These are phyloP conservation scores for Oxystoma pomonae DNA, from an alignment of 2,888 invertebrate genomes.

Conservation along the genomic window DNA sequence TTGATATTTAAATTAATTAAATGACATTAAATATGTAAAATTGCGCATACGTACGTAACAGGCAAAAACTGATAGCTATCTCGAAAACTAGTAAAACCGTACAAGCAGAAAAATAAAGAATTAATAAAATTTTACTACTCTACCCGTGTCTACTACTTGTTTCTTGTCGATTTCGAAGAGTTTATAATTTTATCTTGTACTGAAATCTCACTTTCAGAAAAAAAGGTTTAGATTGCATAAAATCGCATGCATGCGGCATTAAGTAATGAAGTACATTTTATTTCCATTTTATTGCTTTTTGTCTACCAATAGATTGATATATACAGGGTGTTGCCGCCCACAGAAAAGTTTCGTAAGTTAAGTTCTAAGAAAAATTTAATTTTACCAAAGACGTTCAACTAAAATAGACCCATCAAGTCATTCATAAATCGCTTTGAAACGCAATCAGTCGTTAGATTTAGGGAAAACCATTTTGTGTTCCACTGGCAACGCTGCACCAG, in stretches of 20 bases:
- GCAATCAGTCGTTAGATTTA: too few species aligned
- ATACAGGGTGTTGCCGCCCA: too few species aligned
- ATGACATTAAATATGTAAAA: not conserved
- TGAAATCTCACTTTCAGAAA: not conserved
- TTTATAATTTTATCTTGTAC: not conserved
- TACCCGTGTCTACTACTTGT: not conserved
- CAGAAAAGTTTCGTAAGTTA: too few species aligned
- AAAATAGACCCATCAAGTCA: too few species aligned
- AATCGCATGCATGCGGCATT: not conserved
- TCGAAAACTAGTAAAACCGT: not conserved
- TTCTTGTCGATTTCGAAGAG: not conserved
- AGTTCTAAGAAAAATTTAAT: too few species aligned
- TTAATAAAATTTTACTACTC: not conserved
- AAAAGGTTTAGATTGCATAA: not conserved
- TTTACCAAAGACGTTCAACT: too few species aligned
- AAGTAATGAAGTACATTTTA: not conserved
- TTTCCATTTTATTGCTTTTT: too few species aligned
- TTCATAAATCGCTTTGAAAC: too few species aligned
- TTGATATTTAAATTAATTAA: not conserved
- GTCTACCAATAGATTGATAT: too few species aligned
- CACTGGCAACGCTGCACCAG: too few species aligned
- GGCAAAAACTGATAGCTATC: not conserved
- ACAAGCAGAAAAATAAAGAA: not conserved
- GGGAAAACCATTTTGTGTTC: too few species aligned
- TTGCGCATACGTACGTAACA: not conserved